Evolutionary conservation across 2,797 vertebrate species (phyloP), one percentile per base, ranked within the genome.

Genomic region (Heterohyrax brucei): DNA sequence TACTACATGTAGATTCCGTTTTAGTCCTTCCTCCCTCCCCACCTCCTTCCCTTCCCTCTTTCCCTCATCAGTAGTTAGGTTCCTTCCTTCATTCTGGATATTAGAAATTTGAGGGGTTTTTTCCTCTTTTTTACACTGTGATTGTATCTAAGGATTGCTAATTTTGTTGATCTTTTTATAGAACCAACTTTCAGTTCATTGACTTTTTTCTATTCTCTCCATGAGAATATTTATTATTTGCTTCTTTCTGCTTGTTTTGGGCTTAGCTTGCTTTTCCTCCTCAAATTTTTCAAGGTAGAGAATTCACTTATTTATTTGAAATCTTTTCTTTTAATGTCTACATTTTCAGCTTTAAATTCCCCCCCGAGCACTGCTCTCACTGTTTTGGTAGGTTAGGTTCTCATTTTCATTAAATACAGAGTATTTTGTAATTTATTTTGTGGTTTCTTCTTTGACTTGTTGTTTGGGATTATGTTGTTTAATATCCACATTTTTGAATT

Each of bases 31-130:
- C 59, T 86, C 59, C 75, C 53, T 75, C 12, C 50, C 50, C 5
- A 8, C 50, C 50, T 0, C 12, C 1, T 56, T 56, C 1, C 50
- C 50, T 13, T 0, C 12, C 1, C 18, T 56, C 3, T 56, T 56
- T 56, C 12, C 24, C 22, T 68, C 10, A 5, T 82, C 61, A 30
- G 6, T 76, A 46, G 61, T 64, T 62, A 28, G 28, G n/a, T 59
- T 10, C 14, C 33, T 5, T 59, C 13, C 26, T 73, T 87, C 5
- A 62, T 30, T 48, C 13, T 44, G 62, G 59, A 16, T 76, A n/a
- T 76, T 62, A 87, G n/a, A 48, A 87, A 77, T 48, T 62, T 48
- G 26, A 56, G 12, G 39, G 39, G 2, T 39, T 56, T 16, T 59
- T 22, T 13, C 64, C 16, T 24, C 30, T 77, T 48, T 77, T 77